Conservation (phyloP, 2,888 invertebrate genomes). For the Epicampocera succincta region DNA sequence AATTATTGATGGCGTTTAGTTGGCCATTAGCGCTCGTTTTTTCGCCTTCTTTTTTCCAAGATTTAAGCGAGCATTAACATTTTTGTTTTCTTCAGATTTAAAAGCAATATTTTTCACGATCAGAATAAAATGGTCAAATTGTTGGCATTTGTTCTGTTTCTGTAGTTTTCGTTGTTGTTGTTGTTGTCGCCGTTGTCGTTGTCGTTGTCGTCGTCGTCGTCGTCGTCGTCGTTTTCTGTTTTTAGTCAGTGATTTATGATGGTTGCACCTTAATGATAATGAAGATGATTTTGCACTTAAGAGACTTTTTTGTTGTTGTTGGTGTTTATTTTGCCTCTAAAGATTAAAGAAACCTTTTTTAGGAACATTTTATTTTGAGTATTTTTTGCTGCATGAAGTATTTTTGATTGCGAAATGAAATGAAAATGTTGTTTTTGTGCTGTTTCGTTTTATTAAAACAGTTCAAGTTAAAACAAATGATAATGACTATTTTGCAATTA, state of each 20-base stretch:
- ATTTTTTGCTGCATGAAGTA: background rate
- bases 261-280: conserved; percentile 53
- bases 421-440: background rate
- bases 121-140: conserved; percentile 29
- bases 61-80: background rate
- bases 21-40: conserved; percentile 48
- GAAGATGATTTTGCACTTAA: conserved; percentile 59
- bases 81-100: background rate
- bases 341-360: conserved; percentile 19
- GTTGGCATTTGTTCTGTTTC: conserved; percentile 8
- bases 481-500: background rate
- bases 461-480: conserved; percentile 4
- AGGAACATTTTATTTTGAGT: conserved; percentile 8
- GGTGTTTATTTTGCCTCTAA: background rate
- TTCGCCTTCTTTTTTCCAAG: background rate
- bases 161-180: background rate
- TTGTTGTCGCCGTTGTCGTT: no score
- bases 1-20: conserved; percentile 56
- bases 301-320: background rate
- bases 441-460: background rate
- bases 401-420: conserved; percentile 24
- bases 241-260: conserved; percentile 54
- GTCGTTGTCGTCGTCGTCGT: background rate
- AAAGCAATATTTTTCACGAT: conserved; percentile 38
- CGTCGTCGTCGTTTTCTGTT: background rate